These are phyloP conservation scores for Melipona bicolor DNA, from an alignment of 2,888 invertebrate species.

Conservation along the genomic window DNA sequence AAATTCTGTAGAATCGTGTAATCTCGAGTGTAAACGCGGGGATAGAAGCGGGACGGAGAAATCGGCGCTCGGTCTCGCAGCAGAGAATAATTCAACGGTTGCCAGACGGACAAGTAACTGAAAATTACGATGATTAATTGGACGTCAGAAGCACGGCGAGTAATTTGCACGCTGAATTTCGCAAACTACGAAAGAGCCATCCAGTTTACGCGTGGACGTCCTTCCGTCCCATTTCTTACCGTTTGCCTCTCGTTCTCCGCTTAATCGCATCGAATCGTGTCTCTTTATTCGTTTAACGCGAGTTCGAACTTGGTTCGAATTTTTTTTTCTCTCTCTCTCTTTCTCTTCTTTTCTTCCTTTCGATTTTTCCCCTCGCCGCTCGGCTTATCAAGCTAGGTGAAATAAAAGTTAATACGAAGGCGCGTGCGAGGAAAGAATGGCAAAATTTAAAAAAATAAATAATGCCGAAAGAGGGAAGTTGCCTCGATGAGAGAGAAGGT, in stretches of 20 bases:
- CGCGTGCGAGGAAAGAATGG: background rate
- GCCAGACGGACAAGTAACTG: conserved; percentile 56
- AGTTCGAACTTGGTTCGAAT: conserved; percentile 23
- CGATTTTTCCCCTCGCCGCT: background rate
- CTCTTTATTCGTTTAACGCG: conserved; percentile 36
- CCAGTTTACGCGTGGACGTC: conserved; percentile 50
- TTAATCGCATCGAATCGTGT: conserved; percentile 47
- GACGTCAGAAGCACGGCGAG: conserved; percentile 63
- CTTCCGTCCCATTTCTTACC: conserved; percentile 17
- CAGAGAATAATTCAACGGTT: conserved; percentile 61
- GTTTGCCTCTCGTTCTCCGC: conserved; percentile 34
- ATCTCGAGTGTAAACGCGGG: background rate
- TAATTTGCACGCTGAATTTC: conserved; percentile 68
- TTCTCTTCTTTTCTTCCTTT: background rate
- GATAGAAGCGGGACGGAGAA: conserved; percentile 17
- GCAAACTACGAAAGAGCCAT: conserved; percentile 57
- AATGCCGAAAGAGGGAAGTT: background rate
- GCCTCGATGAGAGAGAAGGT: background rate
- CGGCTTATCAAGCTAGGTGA: background rate
- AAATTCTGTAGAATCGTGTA: background rate
- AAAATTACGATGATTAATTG: conserved; percentile 72
- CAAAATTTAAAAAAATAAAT: background rate
- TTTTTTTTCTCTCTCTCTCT: background rate
- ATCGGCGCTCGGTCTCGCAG: conserved; percentile 12
- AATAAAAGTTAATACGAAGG: background rate